These are phyloP conservation scores for Clusia tigrina DNA, from an alignment of 2,888 invertebrate species.

Conservation along the genomic window DNA sequence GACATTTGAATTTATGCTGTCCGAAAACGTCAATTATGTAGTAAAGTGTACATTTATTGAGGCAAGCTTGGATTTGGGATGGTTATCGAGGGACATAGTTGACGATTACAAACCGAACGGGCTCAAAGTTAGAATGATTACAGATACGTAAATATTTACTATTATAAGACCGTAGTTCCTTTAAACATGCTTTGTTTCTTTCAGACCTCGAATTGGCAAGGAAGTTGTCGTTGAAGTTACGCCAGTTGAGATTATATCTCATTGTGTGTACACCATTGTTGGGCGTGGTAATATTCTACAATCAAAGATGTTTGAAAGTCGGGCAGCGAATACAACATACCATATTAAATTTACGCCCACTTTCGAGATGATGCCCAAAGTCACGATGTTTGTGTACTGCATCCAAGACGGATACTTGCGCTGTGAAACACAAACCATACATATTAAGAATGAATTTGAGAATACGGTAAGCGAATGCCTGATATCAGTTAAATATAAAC, in stretches of 20 bases:
- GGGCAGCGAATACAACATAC: constrained; percentile 62
- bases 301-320: constrained; percentile 74
- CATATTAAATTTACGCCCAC: constrained; percentile 75
- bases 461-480: constrained; percentile 72
- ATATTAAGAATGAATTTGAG: constrained; percentile 77
- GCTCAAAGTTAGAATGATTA: too few species aligned
- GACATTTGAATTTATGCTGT: constrained; percentile 63
- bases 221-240: constrained; percentile 77
- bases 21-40: not conserved
- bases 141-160: too few species aligned
- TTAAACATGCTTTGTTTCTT: constrained; percentile 30
- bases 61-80: too few species aligned
- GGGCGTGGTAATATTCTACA: constrained; percentile 83
- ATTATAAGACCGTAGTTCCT: too few species aligned
- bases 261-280: constrained; percentile 77
- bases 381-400: constrained; percentile 80
- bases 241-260: constrained; percentile 76
- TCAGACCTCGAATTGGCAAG: constrained; percentile 69
- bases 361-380: constrained; percentile 80
- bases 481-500: constrained; percentile 27
- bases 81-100: too few species aligned
- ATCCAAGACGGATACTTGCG: constrained; percentile 77
- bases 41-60: too few species aligned
- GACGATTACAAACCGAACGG: too few species aligned
- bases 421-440: constrained; percentile 82